Base-by-base conservation (phyloP, 2,888 invertebrate species). In the Pammene aurita region DNA sequence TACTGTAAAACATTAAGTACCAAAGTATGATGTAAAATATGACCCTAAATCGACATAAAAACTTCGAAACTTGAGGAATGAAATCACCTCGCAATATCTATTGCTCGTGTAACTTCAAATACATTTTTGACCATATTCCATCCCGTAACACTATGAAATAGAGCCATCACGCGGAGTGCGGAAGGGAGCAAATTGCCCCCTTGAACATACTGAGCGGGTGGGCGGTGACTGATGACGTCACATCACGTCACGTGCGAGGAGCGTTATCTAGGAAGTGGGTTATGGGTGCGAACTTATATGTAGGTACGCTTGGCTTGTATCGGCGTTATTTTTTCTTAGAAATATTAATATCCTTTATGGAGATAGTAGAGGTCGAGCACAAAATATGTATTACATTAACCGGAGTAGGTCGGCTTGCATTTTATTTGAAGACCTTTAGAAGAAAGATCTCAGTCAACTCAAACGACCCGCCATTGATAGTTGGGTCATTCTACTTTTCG, bases 221-320 rank as follows among this genome's bases (percentile, higher is more conserved):
- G 62, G 62, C 56, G 62, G 57, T 64, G 68, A 68, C 63, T 68
- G 68, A 68, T 68, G 68, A 68, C 68, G 68, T 68, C 68, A 64
- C 63, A 58, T 67, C 63, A 16, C 63, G 63, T 64, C 58, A 64
- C 57, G 64, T 57, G 34, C 50, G n/a, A 18, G 48, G 6, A 41
- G 41, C 48, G 52, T 64, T 67, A 67, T 67, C 62, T 66, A 41
- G 50, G 66, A 66, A 56, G 62, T 63, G 62, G 67, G 62, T 62
- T 62, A 62, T 62, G 50, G 62, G 62, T 52, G 62, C 50, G 41
- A 62, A 52, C 50, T 44, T 58, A 44, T 44, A 26, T 61, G 18
- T 62, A n/a, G n/a, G 50, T 62, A 52, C 18, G 62, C 62, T 41
- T 52, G 10, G 5, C 41, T 61, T 61, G 38, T 13, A 13, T 52